Base-by-base conservation (phyloP, 2,888 invertebrate species). In the Raillietiella orientalis region DNA sequence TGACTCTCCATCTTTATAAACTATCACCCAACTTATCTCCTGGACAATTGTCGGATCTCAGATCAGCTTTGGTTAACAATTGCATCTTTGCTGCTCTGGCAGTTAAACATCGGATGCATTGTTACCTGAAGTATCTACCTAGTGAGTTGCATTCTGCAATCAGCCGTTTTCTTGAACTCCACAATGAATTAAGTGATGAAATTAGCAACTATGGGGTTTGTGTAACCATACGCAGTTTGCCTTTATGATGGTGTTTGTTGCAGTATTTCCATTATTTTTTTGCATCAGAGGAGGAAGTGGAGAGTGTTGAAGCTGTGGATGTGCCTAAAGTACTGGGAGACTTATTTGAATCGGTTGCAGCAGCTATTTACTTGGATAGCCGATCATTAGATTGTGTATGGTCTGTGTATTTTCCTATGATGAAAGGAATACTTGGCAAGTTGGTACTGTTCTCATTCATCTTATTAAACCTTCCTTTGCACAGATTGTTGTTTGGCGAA, bases 21-120 rank as follows among this genome's bases (percentile, higher is more conserved):
- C 58, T 60, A 32, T 61, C 59, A 31, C 50, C 49, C 0, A 39
- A 50, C 21, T 52, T 72, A 39, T 58, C 57, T 29, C 79, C 82
- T 0, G 90, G 87, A 0, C 62, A 74, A 11, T 47, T 96, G 29
- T 90, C 90, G 0, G 90, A 93, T 48, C 44, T 93, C 30, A 55
- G 93, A 19, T 87, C 90, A 0, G 77, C 93, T 0, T 53, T 96
- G 3, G 93, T 96, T 3, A 93, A 96, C 43, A 96, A 96, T 41
- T 64, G 72, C 30, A 90, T 84, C 0, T 77, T 96, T 39, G 90
- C 79, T 0, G 67, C 74, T 14, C 56, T 84, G 26, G 61, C 74
- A 4, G 77, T 87, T 9, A 64, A 74, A 34, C 59, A 70, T 45
- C 63, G 66, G 9, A 59, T 90, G 31, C 75, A 93, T 41, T 69